These are phyloP conservation scores for Zygothrica quintamaculata DNA, from an alignment of 2,888 invertebrate genomes.

Conservation along the genomic window DNA sequence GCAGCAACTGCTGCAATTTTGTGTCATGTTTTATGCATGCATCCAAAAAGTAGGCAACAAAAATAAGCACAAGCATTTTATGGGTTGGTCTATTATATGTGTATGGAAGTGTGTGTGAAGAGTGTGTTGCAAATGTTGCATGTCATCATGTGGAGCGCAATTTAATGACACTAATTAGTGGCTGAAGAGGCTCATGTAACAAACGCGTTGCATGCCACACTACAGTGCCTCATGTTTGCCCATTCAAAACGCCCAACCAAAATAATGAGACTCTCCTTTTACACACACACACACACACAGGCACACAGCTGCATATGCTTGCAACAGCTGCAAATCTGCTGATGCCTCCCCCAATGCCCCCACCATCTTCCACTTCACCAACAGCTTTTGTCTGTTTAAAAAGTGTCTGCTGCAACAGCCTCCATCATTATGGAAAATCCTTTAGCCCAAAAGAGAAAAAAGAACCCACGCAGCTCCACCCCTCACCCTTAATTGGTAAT, in stretches of 20 bases:
- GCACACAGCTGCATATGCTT: constrained; percentile 46
- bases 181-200: constrained; percentile 82
- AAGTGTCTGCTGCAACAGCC: constrained; percentile 36
- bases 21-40: constrained; percentile 67
- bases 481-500: constrained; percentile 82
- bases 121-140: constrained; percentile 62
- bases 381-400: constrained; percentile 22
- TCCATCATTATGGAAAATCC: constrained; percentile 6
- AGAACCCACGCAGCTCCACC: constrained; percentile 17
- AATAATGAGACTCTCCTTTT: background rate
- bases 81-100: background rate
- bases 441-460: no score
- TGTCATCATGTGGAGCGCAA: constrained; percentile 78
- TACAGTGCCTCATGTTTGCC: constrained; percentile 13
- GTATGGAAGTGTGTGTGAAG: background rate
- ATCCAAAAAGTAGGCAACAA: constrained; percentile 24
- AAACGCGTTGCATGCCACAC: constrained; percentile 77
- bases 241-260: no score
- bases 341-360: no score
- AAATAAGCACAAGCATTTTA: background rate
- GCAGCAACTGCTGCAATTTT: constrained; percentile 58
- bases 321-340: constrained; percentile 69
- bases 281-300: constrained; percentile 16
- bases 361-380: no score
- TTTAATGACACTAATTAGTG: constrained; percentile 85